A percentile compares a stretch with the other conserved stretches of the same genome.
These are phyloP conservation scores for Andricus curvator DNA, from an alignment of 2,888 invertebrate species.

Conservation along the genomic window DNA sequence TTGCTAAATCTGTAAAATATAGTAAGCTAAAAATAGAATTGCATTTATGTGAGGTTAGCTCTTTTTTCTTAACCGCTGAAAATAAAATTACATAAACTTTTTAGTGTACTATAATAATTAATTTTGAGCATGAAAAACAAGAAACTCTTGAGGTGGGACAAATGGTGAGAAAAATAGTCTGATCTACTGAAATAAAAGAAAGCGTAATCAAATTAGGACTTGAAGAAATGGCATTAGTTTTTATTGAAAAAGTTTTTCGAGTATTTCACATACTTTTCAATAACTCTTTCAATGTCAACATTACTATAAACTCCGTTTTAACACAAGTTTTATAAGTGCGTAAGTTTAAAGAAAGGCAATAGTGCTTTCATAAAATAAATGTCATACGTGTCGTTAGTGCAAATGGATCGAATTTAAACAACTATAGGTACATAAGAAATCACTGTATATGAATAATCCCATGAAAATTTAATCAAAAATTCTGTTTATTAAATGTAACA, in stretches of 20 bases:
- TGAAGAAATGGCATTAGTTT: slow-evolving; percentile 10
- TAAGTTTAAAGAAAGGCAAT: slow-evolving; percentile 18
- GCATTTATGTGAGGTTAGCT: background rate
- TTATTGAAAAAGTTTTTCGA: too few relatives aligned
- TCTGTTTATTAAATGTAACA: too few relatives aligned
- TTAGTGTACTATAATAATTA: background rate
- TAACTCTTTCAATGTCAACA: background rate
- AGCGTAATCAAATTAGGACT: background rate
- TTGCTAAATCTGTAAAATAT: background rate
- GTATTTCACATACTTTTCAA: background rate
- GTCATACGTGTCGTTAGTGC: background rate
- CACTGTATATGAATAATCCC: background rate
- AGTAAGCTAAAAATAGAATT: background rate
- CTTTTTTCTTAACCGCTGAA: background rate
- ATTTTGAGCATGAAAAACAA: background rate
- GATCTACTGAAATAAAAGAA: background rate
- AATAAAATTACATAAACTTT: background rate
- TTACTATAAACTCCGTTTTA: background rate
- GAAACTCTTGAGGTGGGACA: background rate
- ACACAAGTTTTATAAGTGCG: background rate
- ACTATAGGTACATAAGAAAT: background rate
- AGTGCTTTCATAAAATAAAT: slow-evolving; percentile 15
- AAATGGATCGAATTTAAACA: slow-evolving; percentile 12
- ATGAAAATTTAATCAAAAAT: too few relatives aligned
- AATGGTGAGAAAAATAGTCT: background rate